Conservation (phyloP, 2,888 invertebrate genomes). For the Caenorhabditis drosophilae region DNA sequence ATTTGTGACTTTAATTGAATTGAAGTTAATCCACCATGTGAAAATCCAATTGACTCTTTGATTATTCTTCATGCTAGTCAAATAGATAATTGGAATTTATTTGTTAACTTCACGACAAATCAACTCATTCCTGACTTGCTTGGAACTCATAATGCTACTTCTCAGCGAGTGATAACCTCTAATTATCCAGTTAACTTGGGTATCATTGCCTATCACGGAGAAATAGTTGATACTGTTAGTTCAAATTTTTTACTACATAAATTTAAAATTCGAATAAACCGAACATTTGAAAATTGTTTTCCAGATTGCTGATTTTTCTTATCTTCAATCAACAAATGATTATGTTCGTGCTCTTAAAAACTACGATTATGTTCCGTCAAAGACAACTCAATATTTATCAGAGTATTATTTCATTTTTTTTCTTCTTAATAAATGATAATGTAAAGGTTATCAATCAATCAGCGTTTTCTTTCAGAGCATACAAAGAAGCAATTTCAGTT, state of each 20-base stretch:
- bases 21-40: slow-evolving; percentile 36
- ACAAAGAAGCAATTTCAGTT: slow-evolving; percentile 27
- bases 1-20: not conserved
- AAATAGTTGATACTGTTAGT: slow-evolving; percentile 19
- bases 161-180: slow-evolving; percentile 12
- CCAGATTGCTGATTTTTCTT: slow-evolving; percentile 32
- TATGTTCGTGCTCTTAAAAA: too few relatives aligned
- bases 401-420: too few relatives aligned
- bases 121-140: slow-evolving; percentile 27
- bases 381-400: too few relatives aligned
- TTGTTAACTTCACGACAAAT: slow-evolving; percentile 16
- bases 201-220: slow-evolving; percentile 19
- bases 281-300: too few relatives aligned
- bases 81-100: slow-evolving; percentile 24
- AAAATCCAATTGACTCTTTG: slow-evolving; percentile 37
- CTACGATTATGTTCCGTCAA: too few relatives aligned
- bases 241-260: too few relatives aligned
- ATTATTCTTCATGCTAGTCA: slow-evolving; percentile 36
- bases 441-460: not conserved
- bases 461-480: slow-evolving; percentile 26
- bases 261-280: too few relatives aligned
- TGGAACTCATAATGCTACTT: slow-evolving; percentile 12
- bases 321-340: slow-evolving; percentile 11
- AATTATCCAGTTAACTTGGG: slow-evolving; percentile 32
- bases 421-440: too few relatives aligned